Percentiles rank a stretch among this genome's conserved stretches.
Evolutionary conservation across 1,140 invertebrate genomes (phyloP).

Genomic region (Asbolus verrucosus): DNA sequence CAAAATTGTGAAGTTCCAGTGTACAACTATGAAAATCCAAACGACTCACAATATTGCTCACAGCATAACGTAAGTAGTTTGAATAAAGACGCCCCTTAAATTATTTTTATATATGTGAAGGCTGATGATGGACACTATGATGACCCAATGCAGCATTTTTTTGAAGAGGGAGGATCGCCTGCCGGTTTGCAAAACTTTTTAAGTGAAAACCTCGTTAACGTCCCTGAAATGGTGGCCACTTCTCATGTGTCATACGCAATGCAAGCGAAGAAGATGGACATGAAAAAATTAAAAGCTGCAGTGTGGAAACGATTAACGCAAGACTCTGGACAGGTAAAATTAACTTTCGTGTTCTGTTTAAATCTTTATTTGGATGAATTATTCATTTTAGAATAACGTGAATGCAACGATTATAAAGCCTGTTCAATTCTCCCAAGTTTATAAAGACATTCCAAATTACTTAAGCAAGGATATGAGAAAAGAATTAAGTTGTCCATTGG

Average conservation of each 20-base stretch:
- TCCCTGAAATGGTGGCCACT: conserved; percentile 72
- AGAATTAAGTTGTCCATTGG: conserved; percentile 79
- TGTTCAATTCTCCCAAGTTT: conserved; percentile 69
- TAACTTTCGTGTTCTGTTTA: too few relatives aligned
- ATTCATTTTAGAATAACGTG: not conserved
- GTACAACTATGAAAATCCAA: conserved; percentile 60
- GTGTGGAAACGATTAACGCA: conserved; percentile 76
- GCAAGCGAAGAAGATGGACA: conserved; percentile 83
- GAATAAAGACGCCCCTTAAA: too few relatives aligned
- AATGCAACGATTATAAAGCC: conserved; percentile 39
- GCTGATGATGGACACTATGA: too few relatives aligned
- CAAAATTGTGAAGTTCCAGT: conserved; percentile 61
- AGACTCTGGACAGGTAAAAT: too few relatives aligned
- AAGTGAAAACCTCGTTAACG: conserved; percentile 70
- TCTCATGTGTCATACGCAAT: conserved; percentile 80
- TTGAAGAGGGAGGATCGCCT: conserved; percentile 62
- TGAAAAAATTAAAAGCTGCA: conserved; percentile 78
- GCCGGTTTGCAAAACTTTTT: conserved; percentile 63
- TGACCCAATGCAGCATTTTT: conserved; percentile 63
- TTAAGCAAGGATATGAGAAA: conserved; percentile 74
- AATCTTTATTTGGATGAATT: too few relatives aligned
- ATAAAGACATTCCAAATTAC: conserved; percentile 71
- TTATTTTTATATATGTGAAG: too few relatives aligned
- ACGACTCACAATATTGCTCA: conserved; percentile 57
- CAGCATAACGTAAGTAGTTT: conserved; percentile 53